Evolutionary conservation across 2,113 vertebrate genomes (phyloP).

Genomic region (Dasyprocta punctata): DNA sequence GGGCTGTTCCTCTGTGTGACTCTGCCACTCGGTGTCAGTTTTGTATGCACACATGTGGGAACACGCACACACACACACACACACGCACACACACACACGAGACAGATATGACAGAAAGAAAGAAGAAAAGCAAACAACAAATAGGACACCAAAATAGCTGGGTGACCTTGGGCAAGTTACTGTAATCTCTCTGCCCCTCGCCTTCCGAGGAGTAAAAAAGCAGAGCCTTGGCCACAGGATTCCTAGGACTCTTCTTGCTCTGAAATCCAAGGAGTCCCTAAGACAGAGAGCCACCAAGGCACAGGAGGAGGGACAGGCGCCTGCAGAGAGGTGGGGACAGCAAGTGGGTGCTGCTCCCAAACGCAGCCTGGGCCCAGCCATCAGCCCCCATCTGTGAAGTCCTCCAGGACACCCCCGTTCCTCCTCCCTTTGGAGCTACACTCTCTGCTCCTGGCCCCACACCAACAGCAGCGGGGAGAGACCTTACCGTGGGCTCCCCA

Average conservation of each 20-base stretch:
- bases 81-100: neutral
- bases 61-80: neutral
- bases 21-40: neutral
- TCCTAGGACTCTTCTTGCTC: neutral
- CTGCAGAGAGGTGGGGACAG: neutral
- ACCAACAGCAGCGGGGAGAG: neutral
- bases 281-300: neutral
- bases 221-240: neutral
- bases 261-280: neutral
- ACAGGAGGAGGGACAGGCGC: neutral
- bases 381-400: neutral
- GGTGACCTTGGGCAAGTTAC: conserved; percentile 57
- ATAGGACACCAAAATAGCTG: neutral
- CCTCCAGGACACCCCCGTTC: neutral
- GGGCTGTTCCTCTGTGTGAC: neutral
- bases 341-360: neutral
- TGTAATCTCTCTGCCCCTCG: neutral
- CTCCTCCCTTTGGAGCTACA: neutral
- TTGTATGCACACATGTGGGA: neutral
- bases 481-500: conserved; percentile 46
- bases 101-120: neutral
- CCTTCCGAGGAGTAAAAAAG: neutral
- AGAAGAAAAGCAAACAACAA: neutral
- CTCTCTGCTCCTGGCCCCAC: neutral
- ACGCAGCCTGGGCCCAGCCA: neutral